Evolutionary conservation across 2,888 invertebrate species (phyloP), one percentile per base, ranked within the genome.

Genomic region (Saturnia japonica): DNA sequence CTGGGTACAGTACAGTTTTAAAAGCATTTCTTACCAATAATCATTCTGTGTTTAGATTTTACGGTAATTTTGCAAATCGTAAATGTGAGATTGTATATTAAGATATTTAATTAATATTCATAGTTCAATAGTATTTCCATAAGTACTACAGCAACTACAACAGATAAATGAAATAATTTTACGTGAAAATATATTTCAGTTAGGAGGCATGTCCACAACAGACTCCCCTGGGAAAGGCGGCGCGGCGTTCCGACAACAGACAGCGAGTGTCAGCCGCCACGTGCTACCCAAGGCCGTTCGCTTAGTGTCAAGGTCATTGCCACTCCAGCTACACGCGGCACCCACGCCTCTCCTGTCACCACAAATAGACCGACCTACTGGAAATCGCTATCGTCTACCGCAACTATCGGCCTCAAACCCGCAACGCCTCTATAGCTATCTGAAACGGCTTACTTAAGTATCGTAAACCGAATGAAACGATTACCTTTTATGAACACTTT

Each of bases 221-320:
- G 88, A 85, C 91, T 93, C 93, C 93, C 93, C 86, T 91, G 94
- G 94, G 93, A 93, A 93, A 93, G 92, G 91, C 93, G 91, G 91
- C 90, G 91, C 90, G 93, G 93, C 92, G 92, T 89, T 91, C 92
- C 93, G 91, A 92, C 93, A 91, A 92, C 93, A 93, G 93, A 91
- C 91, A 92, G 91, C 93, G 93, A 91, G 92, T 91, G 93, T 93
- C 94, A 93, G 94, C 91, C 90, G 93, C 93, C 94, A 93, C 94
- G 94, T 94, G 94, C 93, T 93, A 91, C 93, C 94, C 94, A 93
- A 93, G 93, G 93, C 93, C 93, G 93, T 90, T 93, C 93, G 92
- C 92, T 93, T 93, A 93, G 93, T 94, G 94, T 93, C 94, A 94
- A 93, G 94, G 94, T 93, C 93, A 92, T 91, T 92, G 93, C 93